phyloP scores from a whole-genome alignment of 2,888 invertebrate genomes.

The Cheilosia grossa region DNA sequence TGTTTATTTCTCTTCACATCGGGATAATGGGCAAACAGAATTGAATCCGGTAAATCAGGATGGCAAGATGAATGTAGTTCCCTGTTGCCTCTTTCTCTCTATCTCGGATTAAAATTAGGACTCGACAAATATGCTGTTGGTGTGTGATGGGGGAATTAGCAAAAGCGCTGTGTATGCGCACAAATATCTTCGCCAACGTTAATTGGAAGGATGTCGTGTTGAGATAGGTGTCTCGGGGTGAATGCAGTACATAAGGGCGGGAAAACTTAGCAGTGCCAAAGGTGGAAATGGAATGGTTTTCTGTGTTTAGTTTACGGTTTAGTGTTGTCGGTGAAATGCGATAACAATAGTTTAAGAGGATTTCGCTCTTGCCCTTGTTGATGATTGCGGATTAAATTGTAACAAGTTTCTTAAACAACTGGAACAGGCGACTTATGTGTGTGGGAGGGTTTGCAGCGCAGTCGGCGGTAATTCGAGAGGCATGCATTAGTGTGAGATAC shows the following conservation, averaged over 20 bases:
- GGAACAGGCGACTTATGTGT: not conserved
- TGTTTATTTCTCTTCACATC: constrained; percentile 54
- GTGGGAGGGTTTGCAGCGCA: not conserved
- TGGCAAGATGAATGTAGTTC: constrained; percentile 40
- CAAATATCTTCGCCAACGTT: constrained; percentile 55
- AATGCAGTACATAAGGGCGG: constrained; percentile 27
- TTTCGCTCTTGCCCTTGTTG: constrained; percentile 45
- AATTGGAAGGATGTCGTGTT: constrained; percentile 41
- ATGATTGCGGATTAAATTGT: constrained; percentile 63
- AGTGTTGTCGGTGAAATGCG: constrained; percentile 41
- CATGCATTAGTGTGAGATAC: not conserved
- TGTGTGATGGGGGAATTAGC: constrained; percentile 41
- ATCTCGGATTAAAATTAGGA: constrained; percentile 50
- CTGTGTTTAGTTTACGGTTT: constrained; percentile 50
- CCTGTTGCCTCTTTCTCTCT: constrained; percentile 7
- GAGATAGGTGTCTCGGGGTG: not conserved
- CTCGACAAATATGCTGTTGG: constrained; percentile 24
- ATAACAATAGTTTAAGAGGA: constrained; percentile 67
- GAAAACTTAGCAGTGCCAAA: constrained; percentile 58
- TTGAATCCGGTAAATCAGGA: constrained; percentile 68
- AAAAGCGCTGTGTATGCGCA: constrained; percentile 38
- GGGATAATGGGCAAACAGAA: constrained; percentile 53
- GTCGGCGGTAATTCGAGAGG: not conserved
- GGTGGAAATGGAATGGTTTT: constrained; percentile 53
- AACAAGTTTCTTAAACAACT: constrained; percentile 16